These are phyloP conservation scores for Microtus ochrogaster DNA, from an alignment of 2,113 vertebrate genomes.

Conservation along the genomic window DNA sequence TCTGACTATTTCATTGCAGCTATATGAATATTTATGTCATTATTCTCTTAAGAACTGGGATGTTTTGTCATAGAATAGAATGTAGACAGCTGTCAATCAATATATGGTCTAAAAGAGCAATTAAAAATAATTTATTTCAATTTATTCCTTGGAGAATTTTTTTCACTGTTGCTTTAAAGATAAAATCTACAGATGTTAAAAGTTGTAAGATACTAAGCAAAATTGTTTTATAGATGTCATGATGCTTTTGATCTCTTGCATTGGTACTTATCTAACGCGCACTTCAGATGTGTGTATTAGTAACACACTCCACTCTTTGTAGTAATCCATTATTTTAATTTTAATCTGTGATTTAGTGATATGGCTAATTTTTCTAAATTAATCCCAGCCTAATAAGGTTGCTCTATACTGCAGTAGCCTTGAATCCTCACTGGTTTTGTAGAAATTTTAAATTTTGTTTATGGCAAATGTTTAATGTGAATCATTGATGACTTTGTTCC, in stretches of 20 bases:
- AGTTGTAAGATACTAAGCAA: background rate
- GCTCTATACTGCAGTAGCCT: background rate
- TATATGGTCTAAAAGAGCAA: background rate
- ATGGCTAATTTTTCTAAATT: background rate
- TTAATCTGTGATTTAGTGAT: background rate
- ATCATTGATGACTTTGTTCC: background rate
- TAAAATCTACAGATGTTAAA: background rate
- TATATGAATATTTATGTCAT: background rate
- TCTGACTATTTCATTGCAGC: background rate
- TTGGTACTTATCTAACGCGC: background rate
- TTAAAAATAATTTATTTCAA: background rate
- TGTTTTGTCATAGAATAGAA: slow-evolving; percentile 24
- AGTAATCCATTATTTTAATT: slow-evolving; percentile 40
- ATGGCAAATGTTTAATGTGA: background rate
- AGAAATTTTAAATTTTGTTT: background rate
- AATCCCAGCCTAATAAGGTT: background rate
- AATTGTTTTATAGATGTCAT: background rate
- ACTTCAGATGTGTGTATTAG: background rate
- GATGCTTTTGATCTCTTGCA: background rate
- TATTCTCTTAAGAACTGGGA: background rate
- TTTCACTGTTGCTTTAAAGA: background rate
- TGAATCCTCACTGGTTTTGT: background rate
- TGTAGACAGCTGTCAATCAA: background rate
- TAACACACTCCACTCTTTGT: background rate
- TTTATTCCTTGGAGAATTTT: background rate